phyloP scores from a whole-genome alignment of 2,888 invertebrate species.

The Caenorhabditis parvicauda region DNA sequence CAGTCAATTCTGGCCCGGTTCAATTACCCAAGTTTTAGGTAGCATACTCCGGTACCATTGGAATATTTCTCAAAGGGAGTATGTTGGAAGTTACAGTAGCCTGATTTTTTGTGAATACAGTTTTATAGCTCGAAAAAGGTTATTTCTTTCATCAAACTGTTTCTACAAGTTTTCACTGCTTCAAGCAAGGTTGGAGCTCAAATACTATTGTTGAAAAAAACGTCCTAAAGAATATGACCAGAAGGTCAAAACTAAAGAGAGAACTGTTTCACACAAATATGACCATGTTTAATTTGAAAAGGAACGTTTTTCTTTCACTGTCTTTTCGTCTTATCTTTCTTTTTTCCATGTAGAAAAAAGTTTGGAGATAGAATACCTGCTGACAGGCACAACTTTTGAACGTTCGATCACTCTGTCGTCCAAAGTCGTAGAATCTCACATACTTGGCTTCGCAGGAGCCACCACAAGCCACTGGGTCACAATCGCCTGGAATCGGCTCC shows the following conservation, averaged over 20 bases:
- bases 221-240: neutral
- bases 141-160: too few relatives aligned
- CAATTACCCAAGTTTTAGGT: too few relatives aligned
- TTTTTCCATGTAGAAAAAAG: neutral
- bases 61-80: too few relatives aligned
- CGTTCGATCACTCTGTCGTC: slow-evolving; percentile 24
- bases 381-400: slow-evolving; percentile 30
- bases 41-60: too few relatives aligned
- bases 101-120: too few relatives aligned
- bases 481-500: slow-evolving; percentile 31
- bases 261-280: neutral
- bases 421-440: slow-evolving; percentile 31
- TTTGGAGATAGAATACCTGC: slow-evolving; percentile 10
- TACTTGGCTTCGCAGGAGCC: slow-evolving; percentile 35
- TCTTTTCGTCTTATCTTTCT: neutral
- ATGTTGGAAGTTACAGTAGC: too few relatives aligned
- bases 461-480: slow-evolving; percentile 31
- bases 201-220: neutral
- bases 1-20: too few relatives aligned
- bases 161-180: too few relatives aligned
- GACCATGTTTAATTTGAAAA: neutral
- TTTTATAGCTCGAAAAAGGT: too few relatives aligned
- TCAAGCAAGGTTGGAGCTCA: too few relatives aligned
- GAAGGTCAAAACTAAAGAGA: neutral
- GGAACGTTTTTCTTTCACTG: neutral